Conservation (phyloP, 2,888 invertebrate species). For the Synanthedon formicaeformis region DNA sequence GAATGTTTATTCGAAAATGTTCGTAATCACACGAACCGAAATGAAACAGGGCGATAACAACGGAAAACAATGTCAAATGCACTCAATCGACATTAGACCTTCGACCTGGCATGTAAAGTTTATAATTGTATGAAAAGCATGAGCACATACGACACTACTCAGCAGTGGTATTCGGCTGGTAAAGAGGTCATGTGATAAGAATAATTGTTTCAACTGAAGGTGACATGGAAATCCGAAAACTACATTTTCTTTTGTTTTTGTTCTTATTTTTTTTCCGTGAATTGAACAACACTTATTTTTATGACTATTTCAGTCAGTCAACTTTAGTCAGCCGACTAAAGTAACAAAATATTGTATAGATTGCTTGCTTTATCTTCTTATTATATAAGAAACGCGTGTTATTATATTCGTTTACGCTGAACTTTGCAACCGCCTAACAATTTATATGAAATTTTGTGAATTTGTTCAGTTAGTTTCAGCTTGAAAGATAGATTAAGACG, state of each 20-base stretch:
- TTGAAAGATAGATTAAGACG: too few species aligned
- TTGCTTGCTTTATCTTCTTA: too few species aligned
- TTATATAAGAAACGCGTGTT: too few species aligned
- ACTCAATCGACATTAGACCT: constrained; percentile 13
- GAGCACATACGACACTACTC: constrained; percentile 13
- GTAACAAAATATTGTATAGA: too few species aligned
- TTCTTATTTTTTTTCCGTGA: not conserved
- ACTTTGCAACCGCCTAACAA: too few species aligned
- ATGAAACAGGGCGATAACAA: constrained; percentile 44
- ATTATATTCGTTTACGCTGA: too few species aligned
- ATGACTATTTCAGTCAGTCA: too few species aligned
- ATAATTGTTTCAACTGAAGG: constrained; percentile 35
- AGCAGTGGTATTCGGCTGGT: constrained; percentile 25
- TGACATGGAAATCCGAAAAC: constrained; percentile 51
- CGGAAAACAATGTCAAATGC: constrained; percentile 19
- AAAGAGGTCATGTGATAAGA: constrained; percentile 65
- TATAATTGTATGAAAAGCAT: constrained; percentile 10
- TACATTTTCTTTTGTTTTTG: constrained; percentile 3
- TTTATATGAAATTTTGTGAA: too few species aligned
- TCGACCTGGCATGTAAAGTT: constrained; percentile 13
- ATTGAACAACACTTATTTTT: too few species aligned
- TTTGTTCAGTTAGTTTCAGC: too few species aligned
- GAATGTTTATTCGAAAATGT: not conserved
- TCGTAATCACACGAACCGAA: constrained; percentile 30
- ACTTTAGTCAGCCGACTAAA: too few species aligned